Percentiles rank a stretch among this genome's conserved stretches.
Conservation (phyloP, 2,888 invertebrate genomes). For the Icerya purchasi region DNA sequence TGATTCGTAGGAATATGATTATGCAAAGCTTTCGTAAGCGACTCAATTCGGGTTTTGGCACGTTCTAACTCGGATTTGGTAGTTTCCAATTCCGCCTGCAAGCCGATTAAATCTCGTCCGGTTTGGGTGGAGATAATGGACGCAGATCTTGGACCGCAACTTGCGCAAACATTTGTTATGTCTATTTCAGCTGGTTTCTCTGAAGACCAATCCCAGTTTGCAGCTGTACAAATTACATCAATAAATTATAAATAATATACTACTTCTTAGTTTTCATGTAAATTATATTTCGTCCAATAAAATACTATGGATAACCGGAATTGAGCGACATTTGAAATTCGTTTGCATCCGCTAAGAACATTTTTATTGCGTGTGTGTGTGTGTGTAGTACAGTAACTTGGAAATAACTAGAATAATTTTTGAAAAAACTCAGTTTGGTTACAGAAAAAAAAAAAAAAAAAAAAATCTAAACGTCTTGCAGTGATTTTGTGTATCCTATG, state of each 20-base stretch:
- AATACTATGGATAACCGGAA: too few species aligned
- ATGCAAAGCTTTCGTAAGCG: slow-evolving; percentile 14
- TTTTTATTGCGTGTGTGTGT: too few species aligned
- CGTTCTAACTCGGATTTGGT: slow-evolving; percentile 27
- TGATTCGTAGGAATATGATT: not conserved
- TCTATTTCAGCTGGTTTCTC: slow-evolving; percentile 15
- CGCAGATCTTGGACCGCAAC: slow-evolving; percentile 14
- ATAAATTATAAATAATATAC: not conserved
- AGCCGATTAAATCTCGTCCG: slow-evolving; percentile 21
- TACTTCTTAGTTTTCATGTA: too few species aligned
- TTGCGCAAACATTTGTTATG: slow-evolving; percentile 15
- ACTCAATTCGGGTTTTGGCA: slow-evolving; percentile 23
- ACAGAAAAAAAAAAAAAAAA: too few species aligned
- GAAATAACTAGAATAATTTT: too few species aligned
- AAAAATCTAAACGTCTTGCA: too few species aligned
- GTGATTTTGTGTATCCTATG: too few species aligned
- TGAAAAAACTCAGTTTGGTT: too few species aligned
- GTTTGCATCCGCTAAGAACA: too few species aligned
- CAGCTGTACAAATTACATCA: slow-evolving; percentile 3
- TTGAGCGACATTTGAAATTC: too few species aligned
- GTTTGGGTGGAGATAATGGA: slow-evolving; percentile 6
- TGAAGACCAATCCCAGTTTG: slow-evolving; percentile 17
- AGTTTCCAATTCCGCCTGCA: slow-evolving; percentile 26
- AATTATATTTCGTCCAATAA: too few species aligned
- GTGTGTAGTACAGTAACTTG: too few species aligned